Evolutionary conservation across 2,888 invertebrate species (phyloP).

Genomic region (Pogonocherus hispidulus): DNA sequence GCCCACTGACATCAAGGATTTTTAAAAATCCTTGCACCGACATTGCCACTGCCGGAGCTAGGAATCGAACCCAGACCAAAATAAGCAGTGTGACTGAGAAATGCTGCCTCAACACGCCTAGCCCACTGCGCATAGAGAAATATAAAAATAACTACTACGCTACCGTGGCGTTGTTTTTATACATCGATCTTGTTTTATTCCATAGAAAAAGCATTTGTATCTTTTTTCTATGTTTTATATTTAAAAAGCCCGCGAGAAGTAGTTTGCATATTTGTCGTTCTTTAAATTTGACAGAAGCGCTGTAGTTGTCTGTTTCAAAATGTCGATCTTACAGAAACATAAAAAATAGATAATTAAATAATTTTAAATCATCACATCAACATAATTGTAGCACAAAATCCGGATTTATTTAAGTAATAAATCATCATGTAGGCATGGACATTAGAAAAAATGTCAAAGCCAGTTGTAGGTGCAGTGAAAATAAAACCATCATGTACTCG

Average conservation of each 20-base stretch:
- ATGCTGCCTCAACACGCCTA: too few species aligned
- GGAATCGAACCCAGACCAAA: too few species aligned
- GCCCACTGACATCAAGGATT: too few species aligned
- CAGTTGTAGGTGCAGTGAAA: conserved; percentile 63
- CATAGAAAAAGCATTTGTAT: too few species aligned
- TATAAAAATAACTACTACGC: too few species aligned
- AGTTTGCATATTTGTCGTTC: conserved; percentile 5
- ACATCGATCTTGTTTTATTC: too few species aligned
- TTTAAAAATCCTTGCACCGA: too few species aligned
- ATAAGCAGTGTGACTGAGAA: too few species aligned
- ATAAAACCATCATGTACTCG: conserved; percentile 64
- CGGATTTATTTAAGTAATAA: neutral
- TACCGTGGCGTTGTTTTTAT: too few species aligned
- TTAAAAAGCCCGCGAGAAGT: neutral
- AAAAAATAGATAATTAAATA: conserved; percentile 26
- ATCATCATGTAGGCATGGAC: conserved; percentile 56
- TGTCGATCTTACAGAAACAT: conserved; percentile 44
- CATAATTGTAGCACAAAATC: conserved; percentile 8
- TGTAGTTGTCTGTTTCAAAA: conserved; percentile 34
- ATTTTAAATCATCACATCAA: neutral
- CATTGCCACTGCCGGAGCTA: too few species aligned
- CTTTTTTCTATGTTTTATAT: too few species aligned
- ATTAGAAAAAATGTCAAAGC: conserved; percentile 60
- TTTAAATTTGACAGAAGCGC: conserved; percentile 28
- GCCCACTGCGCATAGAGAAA: too few species aligned